Evolutionary conservation across 2,797 vertebrate genomes (phyloP).

Genomic region (Lepus oiostolus): DNA sequence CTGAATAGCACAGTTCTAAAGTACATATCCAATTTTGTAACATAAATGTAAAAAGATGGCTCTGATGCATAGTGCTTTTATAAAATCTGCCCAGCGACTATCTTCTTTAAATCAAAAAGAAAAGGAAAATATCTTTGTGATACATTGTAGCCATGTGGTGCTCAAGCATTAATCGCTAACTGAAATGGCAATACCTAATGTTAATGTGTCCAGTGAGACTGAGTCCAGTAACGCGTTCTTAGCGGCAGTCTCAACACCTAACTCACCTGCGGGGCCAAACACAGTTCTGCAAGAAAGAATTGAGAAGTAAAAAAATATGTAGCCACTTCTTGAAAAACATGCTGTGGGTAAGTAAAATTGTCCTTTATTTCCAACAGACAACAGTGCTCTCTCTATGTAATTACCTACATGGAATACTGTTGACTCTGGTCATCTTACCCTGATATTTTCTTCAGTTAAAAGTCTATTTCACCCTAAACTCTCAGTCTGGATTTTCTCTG

Average conservation of each 20-base stretch:
- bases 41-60: not conserved
- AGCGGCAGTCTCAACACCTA: not conserved
- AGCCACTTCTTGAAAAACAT: not conserved
- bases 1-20: not conserved
- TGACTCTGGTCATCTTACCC: not conserved
- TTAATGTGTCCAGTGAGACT: not conserved
- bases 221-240: not conserved
- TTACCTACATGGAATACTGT: not conserved
- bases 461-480: constrained; percentile 35
- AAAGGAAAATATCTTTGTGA: not conserved
- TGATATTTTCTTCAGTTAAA: constrained; percentile 57
- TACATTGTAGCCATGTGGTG: not conserved
- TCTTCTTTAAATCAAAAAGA: not conserved
- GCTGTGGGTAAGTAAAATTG: not conserved
- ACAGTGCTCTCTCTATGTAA: not conserved
- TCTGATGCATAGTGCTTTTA: not conserved
- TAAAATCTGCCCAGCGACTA: not conserved
- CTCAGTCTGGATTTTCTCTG: constrained; percentile 6
- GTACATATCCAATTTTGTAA: not conserved
- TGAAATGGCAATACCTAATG: not conserved
- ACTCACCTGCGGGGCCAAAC: not conserved
- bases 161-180: not conserved
- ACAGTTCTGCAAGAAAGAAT: not conserved
- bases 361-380: constrained; percentile 25
- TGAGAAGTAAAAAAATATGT: not conserved